phyloP scores from a whole-genome alignment of 2,113 vertebrate genomes.

The Urocolius indicus region DNA sequence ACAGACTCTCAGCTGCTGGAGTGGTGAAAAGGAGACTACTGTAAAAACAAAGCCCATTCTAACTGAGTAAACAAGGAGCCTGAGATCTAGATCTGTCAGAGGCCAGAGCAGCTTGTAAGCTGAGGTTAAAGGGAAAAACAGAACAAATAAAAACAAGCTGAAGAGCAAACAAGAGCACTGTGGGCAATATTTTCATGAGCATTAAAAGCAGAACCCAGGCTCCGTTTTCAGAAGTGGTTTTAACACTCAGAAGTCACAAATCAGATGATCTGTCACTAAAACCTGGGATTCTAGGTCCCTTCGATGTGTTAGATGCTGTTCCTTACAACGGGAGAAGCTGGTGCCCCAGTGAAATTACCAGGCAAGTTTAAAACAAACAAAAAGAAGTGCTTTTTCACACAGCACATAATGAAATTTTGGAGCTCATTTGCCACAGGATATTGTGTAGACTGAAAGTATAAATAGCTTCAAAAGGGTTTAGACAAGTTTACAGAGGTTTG shows the following conservation, averaged over 20 bases:
- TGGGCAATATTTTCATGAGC: slow-evolving; percentile 11
- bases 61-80: slow-evolving; percentile 54
- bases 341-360: slow-evolving; percentile 1
- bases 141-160: slow-evolving; percentile 14
- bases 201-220: neutral
- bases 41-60: neutral
- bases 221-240: neutral
- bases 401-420: neutral
- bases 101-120: neutral
- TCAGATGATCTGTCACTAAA: neutral
- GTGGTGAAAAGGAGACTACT: neutral
- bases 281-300: neutral
- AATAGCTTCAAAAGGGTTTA: slow-evolving; percentile 52
- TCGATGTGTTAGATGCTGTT: neutral
- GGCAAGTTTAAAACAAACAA: neutral
- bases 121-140: slow-evolving; percentile 4
- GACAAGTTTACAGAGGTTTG: slow-evolving; percentile 40
- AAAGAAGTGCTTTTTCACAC: slow-evolving; percentile 13
- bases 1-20: neutral
- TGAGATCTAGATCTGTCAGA: slow-evolving; percentile 7
- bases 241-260: slow-evolving; percentile 2
- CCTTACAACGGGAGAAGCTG: neutral
- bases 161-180: slow-evolving; percentile 18
- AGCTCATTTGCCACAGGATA: slow-evolving; percentile 49
- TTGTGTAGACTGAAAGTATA: slow-evolving; percentile 15